Evolutionary conservation across 2,888 invertebrate species (phyloP).

Genomic region (Caenorhabditis sinica): DNA sequence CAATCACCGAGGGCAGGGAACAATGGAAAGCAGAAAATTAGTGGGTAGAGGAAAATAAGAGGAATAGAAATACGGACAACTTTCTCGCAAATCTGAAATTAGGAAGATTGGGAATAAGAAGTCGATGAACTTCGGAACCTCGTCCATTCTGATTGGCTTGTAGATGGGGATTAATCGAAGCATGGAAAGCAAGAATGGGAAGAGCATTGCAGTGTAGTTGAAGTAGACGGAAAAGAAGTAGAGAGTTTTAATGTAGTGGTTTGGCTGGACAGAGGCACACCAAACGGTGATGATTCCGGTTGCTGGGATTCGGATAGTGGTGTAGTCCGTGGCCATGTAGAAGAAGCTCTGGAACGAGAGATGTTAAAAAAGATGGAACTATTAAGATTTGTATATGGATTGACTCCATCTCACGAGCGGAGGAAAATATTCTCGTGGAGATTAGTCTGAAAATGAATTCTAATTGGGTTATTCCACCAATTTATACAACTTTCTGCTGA

Average conservation of each 20-base stretch:
- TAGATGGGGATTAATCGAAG: conserved; percentile 27
- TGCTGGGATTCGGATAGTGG: conserved; percentile 31
- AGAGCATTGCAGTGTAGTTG: conserved; percentile 32
- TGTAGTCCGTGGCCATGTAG: conserved; percentile 34
- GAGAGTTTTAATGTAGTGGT: conserved; percentile 1
- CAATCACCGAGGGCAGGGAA: conserved; percentile 5
- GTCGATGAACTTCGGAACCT: conserved; percentile 2
- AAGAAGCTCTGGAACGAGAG: conserved; percentile 26
- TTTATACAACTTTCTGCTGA: no score
- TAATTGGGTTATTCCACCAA: no score
- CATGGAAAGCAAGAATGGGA: conserved; percentile 16
- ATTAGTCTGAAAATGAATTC: no score
- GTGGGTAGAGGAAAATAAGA: conserved; percentile 2
- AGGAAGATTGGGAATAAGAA: background rate
- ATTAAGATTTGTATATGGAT: no score
- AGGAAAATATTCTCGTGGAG: no score
- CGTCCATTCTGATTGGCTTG: background rate
- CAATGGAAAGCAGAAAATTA: conserved; percentile 17
- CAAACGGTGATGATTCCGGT: conserved; percentile 31
- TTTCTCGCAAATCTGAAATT: conserved; percentile 3
- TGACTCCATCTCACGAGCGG: no score
- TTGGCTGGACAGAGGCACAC: conserved; percentile 27
- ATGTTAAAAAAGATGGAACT: no score
- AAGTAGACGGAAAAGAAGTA: conserved; percentile 26
- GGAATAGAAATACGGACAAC: conserved; percentile 14